phyloP scores from a whole-genome alignment of 2,888 invertebrate genomes.

The Stramonita haemastoma region DNA sequence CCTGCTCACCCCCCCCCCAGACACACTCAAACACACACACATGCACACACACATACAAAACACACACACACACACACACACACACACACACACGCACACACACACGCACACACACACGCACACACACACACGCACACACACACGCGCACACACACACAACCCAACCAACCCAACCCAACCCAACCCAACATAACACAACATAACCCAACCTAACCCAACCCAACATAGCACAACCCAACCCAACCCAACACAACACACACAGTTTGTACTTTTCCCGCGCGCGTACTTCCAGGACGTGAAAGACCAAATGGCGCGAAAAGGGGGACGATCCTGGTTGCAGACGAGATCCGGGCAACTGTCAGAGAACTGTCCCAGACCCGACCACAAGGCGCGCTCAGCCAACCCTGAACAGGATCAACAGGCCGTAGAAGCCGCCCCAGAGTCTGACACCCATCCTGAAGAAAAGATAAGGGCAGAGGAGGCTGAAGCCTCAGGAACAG shows the following conservation, averaged over 20 bases:
- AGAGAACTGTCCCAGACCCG: neutral
- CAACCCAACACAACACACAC: too few relatives aligned
- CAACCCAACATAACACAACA: neutral
- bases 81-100: too few relatives aligned
- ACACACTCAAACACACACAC: neutral
- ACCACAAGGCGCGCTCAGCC: neutral
- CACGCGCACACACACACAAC: too few relatives aligned
- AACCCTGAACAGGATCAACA: neutral
- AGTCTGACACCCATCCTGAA: neutral
- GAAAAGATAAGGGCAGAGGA: neutral
- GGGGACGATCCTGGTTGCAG: constrained; percentile 7
- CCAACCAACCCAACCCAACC: neutral
- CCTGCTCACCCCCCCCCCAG: neutral
- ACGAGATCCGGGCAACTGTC: neutral
- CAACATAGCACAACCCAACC: too few relatives aligned
- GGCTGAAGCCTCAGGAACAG: neutral
- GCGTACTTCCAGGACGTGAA: neutral
- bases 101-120: too few relatives aligned
- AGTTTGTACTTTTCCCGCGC: too few relatives aligned
- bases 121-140: neutral
- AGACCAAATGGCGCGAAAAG: neutral
- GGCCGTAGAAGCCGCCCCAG: neutral
- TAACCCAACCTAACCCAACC: neutral
- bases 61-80: too few relatives aligned
- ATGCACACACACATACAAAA: neutral